Evolutionary conservation across 1,140 invertebrate genomes (phyloP).

Genomic region (Pteromalus puparum): DNA sequence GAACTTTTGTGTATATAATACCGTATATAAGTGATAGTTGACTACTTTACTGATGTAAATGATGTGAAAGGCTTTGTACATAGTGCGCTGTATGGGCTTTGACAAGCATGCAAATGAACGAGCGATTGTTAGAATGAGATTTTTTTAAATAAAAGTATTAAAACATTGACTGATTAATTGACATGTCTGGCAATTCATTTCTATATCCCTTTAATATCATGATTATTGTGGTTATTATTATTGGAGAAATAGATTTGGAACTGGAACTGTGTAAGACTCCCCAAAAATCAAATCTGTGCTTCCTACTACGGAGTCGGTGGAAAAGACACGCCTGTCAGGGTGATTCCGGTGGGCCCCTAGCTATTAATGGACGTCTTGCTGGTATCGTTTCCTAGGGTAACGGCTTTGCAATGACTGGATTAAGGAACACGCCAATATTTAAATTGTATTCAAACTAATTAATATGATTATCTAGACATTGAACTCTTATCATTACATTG

Average conservation of each 20-base stretch:
- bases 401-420: constrained; percentile 75
- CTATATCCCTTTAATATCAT: no score
- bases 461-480: no score
- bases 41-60: background rate
- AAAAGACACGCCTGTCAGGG: constrained; percentile 75
- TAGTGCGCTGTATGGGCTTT: background rate
- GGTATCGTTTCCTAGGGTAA: constrained; percentile 79
- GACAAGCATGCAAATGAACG: background rate
- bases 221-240: background rate
- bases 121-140: background rate
- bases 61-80: background rate
- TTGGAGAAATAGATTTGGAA: background rate
- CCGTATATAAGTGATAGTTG: background rate
- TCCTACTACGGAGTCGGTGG: constrained; percentile 69
- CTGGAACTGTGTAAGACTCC: constrained; percentile 51
- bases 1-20: background rate
- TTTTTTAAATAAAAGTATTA: background rate
- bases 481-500: no score
- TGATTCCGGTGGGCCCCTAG: constrained; percentile 70
- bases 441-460: no score
- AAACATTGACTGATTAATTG: background rate
- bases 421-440: background rate
- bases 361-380: constrained; percentile 60
- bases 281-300: constrained; percentile 71
- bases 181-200: background rate